Conservation (phyloP, 2,113 vertebrate species). For the Amblyornis subalaris region DNA sequence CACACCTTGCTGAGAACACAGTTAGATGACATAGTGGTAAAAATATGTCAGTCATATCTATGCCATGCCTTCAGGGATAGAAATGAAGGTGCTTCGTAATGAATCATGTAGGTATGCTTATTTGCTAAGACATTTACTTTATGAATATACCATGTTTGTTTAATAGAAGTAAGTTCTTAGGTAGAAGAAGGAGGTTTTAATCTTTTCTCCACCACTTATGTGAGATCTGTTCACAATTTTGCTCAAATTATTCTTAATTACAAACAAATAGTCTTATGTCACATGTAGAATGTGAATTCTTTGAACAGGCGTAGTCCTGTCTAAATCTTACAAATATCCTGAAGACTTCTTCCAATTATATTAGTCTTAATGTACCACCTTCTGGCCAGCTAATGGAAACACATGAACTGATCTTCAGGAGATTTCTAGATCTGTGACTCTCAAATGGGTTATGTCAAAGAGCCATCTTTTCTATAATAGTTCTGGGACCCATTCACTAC, state of each 20-base stretch:
- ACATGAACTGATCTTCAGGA: not conserved
- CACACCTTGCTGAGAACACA: not conserved
- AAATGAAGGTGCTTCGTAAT: not conserved
- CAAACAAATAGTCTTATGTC: not conserved
- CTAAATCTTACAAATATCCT: not conserved
- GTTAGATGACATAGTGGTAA: not conserved
- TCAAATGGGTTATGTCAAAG: not conserved
- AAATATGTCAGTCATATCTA: not conserved
- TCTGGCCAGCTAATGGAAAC: slow-evolving; percentile 49
- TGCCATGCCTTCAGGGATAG: not conserved
- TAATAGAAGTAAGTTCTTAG: not conserved
- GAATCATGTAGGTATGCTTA: not conserved
- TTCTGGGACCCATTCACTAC: not conserved
- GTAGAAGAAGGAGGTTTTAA: not conserved
- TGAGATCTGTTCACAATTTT: not conserved
- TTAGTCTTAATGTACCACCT: slow-evolving; percentile 58
- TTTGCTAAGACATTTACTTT: not conserved
- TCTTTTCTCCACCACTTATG: not conserved
- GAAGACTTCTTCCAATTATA: not conserved
- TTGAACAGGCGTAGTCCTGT: not conserved
- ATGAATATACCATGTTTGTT: not conserved
- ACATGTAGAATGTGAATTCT: not conserved
- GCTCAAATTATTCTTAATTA: not conserved
- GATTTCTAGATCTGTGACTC: not conserved
- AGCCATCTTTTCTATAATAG: not conserved